Evolutionary conservation across 2,888 invertebrate genomes (phyloP).

Genomic region (Smittia sp.): DNA sequence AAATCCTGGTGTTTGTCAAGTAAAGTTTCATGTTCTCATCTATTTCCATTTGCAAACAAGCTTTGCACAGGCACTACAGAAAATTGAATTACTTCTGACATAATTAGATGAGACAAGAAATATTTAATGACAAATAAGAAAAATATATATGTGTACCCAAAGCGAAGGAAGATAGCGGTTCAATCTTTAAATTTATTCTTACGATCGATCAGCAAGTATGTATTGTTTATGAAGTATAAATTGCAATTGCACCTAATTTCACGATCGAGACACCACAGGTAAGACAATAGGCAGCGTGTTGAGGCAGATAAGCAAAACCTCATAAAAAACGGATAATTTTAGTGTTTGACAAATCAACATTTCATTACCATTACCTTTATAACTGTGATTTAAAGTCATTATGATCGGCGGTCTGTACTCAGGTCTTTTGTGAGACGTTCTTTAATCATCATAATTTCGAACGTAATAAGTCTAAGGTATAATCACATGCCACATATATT

Average conservation of each 20-base stretch:
- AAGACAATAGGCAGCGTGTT: background rate
- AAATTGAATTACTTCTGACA: conserved; percentile 23
- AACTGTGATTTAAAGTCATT: conserved; percentile 40
- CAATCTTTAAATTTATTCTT: background rate
- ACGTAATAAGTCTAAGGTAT: conserved; percentile 34
- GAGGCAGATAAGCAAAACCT: background rate
- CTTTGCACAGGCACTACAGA: background rate
- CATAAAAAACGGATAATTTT: conserved; percentile 18
- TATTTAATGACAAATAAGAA: too few species aligned
- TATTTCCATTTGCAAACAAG: conserved; percentile 8
- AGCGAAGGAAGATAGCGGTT: background rate
- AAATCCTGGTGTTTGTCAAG: background rate
- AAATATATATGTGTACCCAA: too few species aligned
- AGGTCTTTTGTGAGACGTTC: background rate
- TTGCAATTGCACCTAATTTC: conserved; percentile 38
- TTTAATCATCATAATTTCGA: conserved; percentile 14
- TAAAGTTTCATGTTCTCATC: background rate
- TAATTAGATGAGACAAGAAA: too few species aligned
- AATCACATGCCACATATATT: conserved; percentile 36
- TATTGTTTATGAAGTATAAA: conserved; percentile 35
- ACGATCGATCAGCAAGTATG: background rate
- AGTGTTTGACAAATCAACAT: conserved; percentile 40
- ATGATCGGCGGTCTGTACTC: conserved; percentile 14
- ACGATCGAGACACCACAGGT: conserved; percentile 14
- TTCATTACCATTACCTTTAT: conserved; percentile 41